Evolutionary conservation across 1,140 invertebrate genomes (phyloP), one percentile per base, ranked within the genome.

Genomic region (Zaprionus nigranus): DNA sequence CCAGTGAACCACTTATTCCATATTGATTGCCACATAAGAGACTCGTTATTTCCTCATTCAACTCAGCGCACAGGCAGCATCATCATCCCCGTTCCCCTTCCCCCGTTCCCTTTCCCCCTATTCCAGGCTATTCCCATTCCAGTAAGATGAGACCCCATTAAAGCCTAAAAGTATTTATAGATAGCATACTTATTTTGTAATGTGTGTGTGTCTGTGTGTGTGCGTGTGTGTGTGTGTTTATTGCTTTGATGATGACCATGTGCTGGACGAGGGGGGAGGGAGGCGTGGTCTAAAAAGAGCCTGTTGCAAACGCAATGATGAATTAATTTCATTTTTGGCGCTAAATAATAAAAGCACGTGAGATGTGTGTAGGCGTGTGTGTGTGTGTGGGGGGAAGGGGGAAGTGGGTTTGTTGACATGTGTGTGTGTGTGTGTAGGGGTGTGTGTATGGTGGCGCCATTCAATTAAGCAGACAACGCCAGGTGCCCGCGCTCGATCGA

Each of bases 301-400:
- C 46, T 51, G 46, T 51, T 51, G 46, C 46, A 24, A 46, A 46
- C 40, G 46, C 46, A 60, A 40, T 75, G 67, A 82, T 88, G 84
- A 87, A 87, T 85, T 72, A 82, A 82, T 82, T 77, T 68, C 22
- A 36, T 59, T 72, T 58, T 82, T 79, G 80, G 65, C 75, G 75
- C 81, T 75, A 90, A 88, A 83, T 69, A 81, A 83, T 70, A 73
- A 85, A 72, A 84, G 78, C 85, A 88, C 85, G 81, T 24, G 22
- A 40, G 12, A 13, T 65, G 30, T n/a, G n/a, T n/a, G n/a, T n/a
- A n/a, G n/a, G n/a, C 40, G 22, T 26, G 17, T 7, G 58, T 20
- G 17, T 20, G 60, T 72, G 56, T 69, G 63, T 79, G 61, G 46
- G 71, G 13, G 36, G 3, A 12, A 2, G 11, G 2, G 12, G 34